phyloP scores from a whole-genome alignment of 1,140 invertebrate species.

The Calephelis nemesis region DNA sequence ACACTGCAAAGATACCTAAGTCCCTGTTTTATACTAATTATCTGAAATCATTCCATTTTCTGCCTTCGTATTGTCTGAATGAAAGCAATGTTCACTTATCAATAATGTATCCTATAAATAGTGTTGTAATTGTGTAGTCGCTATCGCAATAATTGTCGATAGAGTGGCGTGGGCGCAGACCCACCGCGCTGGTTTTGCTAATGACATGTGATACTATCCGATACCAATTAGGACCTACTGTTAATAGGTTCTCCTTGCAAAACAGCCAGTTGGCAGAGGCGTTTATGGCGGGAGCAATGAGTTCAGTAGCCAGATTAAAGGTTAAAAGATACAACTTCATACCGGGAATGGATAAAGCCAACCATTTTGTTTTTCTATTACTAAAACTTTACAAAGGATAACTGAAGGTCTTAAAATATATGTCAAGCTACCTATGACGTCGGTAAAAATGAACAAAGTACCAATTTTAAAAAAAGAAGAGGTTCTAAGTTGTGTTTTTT shows the following conservation, averaged over 20 bases:
- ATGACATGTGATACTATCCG: constrained; percentile 32
- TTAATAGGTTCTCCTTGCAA: constrained; percentile 22
- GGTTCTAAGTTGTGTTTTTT: too few relatives aligned
- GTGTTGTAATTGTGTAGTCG: constrained; percentile 5
- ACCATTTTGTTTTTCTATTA: too few relatives aligned
- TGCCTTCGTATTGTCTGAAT: too few relatives aligned
- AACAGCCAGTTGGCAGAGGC: constrained; percentile 16
- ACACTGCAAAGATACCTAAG: too few relatives aligned
- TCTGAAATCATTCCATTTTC: too few relatives aligned
- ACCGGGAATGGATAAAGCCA: not conserved
- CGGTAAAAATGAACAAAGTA: too few relatives aligned
- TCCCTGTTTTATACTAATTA: too few relatives aligned
- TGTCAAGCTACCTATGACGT: too few relatives aligned
- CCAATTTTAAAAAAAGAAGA: too few relatives aligned
- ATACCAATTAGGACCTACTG: constrained; percentile 30
- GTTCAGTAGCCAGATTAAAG: constrained; percentile 6
- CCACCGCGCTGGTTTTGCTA: constrained; percentile 29
- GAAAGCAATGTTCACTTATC: not conserved
- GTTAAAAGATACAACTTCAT: constrained; percentile 15
- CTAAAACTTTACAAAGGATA: too few relatives aligned
- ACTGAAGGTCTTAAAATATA: too few relatives aligned
- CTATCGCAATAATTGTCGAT: not conserved
- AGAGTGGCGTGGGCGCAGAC: constrained; percentile 22
- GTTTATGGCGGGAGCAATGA: not conserved
- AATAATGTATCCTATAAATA: not conserved